Base-by-base conservation (phyloP, 2,797 vertebrate genomes). In the Bovichtus variegatus region DNA sequence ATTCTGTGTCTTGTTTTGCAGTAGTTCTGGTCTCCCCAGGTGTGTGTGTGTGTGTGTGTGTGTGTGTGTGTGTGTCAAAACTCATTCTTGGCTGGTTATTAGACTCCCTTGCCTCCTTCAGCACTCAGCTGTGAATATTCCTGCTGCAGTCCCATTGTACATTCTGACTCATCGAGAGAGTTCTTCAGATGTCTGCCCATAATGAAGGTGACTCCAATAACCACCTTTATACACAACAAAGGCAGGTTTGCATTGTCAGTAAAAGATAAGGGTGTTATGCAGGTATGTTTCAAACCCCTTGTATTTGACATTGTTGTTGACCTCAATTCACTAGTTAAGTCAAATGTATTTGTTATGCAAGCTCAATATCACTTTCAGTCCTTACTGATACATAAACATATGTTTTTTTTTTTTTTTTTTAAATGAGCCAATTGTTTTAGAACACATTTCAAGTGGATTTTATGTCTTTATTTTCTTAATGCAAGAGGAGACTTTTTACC, bases 161-260 rank as follows among this genome's bases (percentile, higher is more conserved):
- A 86, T 84, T 83, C 83, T 70, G 68, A 80, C 77, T 82, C 70
- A 80, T 74, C 44, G 41, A 38, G 49, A 74, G 36, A 72, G 80
- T 85, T 82, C 63, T 63, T 80, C 55, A 74, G 66, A 86, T 76
- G 81, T 84, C 78, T 76, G 63, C 71, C 40, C 77, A 86, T 81
- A 60, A 65, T 81, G 61, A 85, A 83, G 81, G 80, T 87, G 75
- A 83, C 72, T 87, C 47, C 27, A 66, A 41, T 23, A 66, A 62
- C 50, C 19, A 67, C 58, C 46, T 57, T 27, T 62, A 49, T 61
- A 34, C 51, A 68, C 12, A 43, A 43, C 64, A 19, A 43, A 9
- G 10, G 15, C 41, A 21, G 31, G 25, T 58, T 74, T 62, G 13
- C 63, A 36, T 2, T 43, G 44, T 18, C 59, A 31, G 10, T 41